phyloP scores from a whole-genome alignment of 2,888 invertebrate genomes.

The Eurois occulta region DNA sequence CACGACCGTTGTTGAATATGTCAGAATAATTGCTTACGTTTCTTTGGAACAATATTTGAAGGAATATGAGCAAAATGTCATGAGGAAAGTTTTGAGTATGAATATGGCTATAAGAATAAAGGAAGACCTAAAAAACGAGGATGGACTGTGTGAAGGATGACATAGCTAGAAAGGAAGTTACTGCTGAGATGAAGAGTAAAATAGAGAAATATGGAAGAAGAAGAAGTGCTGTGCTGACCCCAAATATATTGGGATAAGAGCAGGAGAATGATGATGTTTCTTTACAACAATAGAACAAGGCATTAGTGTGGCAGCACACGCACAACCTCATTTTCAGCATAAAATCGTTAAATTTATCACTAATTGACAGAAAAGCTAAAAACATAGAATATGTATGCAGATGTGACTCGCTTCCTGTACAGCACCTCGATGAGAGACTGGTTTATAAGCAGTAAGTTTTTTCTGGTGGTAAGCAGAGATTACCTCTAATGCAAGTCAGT shows the following conservation, averaged over 20 bases:
- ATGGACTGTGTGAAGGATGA: no score
- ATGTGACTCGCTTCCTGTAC: neutral
- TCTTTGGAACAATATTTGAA: conserved; percentile 6
- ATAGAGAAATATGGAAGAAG: no score
- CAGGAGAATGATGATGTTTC: no score
- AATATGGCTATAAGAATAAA: no score
- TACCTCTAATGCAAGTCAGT: neutral
- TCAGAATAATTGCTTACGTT: neutral
- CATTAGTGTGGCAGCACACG: neutral
- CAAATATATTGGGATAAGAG: no score
- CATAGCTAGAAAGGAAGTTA: no score
- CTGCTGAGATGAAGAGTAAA: no score
- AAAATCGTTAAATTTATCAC: neutral
- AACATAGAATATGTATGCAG: neutral
- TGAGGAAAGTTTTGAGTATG: no score
- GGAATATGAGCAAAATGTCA: no score
- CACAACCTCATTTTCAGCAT: neutral
- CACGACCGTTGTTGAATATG: neutral
- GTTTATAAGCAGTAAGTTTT: no score
- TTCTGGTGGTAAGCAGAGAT: neutral
- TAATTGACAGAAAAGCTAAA: neutral
- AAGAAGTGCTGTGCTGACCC: no score
- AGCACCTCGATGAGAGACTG: neutral
- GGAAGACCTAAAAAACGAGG: no score
- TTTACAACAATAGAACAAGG: conserved; percentile 10